A percentile compares a stretch with the other conserved stretches of the same genome.
Evolutionary conservation across 2,888 invertebrate genomes (phyloP).

Genomic region (Dicyrtoma fusca): DNA sequence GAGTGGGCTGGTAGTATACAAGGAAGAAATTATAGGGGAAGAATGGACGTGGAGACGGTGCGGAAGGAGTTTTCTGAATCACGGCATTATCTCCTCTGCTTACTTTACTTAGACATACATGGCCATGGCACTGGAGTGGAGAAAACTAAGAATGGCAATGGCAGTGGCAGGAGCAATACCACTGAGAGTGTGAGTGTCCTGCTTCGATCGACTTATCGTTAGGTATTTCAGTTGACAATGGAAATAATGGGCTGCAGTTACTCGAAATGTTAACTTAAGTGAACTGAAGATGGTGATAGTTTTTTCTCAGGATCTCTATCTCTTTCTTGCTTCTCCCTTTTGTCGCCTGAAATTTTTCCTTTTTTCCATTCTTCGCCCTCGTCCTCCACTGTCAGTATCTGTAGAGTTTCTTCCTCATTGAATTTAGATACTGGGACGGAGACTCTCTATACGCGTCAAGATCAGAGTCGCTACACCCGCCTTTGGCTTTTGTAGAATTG

Average conservation of each 20-base stretch:
- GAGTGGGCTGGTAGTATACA: background rate
- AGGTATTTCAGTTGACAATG: constrained; percentile 36
- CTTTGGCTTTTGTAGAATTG: too few relatives aligned
- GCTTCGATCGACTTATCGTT: constrained; percentile 38
- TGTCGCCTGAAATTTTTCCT: background rate
- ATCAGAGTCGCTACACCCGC: too few relatives aligned
- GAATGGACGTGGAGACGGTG: constrained; percentile 29
- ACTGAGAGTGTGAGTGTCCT: constrained; percentile 14
- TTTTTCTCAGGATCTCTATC: constrained; percentile 30
- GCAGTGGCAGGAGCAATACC: background rate
- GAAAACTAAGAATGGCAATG: background rate
- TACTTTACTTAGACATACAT: background rate
- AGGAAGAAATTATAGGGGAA: constrained; percentile 19
- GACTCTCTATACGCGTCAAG: background rate
- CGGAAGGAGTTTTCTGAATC: constrained; percentile 30
- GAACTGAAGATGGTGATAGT: constrained; percentile 30
- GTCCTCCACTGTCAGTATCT: too few relatives aligned
- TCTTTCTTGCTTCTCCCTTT: background rate
- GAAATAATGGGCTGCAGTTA: constrained; percentile 37
- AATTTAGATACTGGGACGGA: background rate
- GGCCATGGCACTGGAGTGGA: background rate
- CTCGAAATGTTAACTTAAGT: constrained; percentile 31
- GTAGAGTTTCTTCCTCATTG: background rate
- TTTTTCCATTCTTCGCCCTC: too few relatives aligned
- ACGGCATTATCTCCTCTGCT: constrained; percentile 14